Conservation (phyloP, 2,113 vertebrate genomes). For the Camelus bactrianus region DNA sequence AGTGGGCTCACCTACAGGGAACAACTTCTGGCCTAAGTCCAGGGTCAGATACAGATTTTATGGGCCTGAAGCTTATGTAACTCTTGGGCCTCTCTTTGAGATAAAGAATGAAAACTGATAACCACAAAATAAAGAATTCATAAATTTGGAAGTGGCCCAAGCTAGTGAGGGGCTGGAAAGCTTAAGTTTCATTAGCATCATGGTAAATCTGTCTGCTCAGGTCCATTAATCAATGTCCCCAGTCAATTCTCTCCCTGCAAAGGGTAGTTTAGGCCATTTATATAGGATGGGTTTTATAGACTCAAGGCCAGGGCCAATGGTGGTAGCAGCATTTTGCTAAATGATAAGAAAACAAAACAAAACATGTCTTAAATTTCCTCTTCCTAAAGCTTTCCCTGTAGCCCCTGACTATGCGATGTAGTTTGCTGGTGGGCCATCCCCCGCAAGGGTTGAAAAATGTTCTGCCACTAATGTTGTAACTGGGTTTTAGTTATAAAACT, state of each 20-base stretch:
- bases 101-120: background rate
- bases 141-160: background rate
- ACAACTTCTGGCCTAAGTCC: background rate
- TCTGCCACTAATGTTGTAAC: background rate
- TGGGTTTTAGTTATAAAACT: background rate
- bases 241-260: background rate
- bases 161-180: background rate
- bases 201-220: background rate
- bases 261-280: background rate
- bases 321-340: slow-evolving; percentile 21
- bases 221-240: background rate
- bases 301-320: background rate
- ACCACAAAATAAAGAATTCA: background rate
- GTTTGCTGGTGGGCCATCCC: background rate
- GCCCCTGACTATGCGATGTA: background rate
- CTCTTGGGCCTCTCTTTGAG: background rate
- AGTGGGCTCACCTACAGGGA: background rate
- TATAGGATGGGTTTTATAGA: background rate
- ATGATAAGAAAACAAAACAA: slow-evolving; percentile 30
- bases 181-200: background rate
- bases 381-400: background rate
- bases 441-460: slow-evolving; percentile 3
- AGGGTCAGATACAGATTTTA: background rate
- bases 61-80: background rate
- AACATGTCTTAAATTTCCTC: slow-evolving; percentile 24